Evolutionary conservation across 2,888 invertebrate species (phyloP).

Genomic region (Drosophila kuntzei): DNA sequence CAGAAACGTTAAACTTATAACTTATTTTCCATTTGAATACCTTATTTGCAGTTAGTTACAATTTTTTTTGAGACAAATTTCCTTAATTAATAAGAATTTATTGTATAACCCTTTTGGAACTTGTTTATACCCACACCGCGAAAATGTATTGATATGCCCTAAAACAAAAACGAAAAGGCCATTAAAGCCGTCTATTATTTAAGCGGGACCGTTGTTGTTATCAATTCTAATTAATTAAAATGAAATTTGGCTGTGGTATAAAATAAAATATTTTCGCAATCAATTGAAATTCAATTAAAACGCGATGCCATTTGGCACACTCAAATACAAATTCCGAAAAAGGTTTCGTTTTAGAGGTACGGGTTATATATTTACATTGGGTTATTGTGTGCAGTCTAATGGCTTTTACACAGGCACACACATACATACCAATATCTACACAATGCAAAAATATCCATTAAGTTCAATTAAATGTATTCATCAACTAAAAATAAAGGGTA

Average conservation of each 20-base stretch:
- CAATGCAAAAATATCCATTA: conserved; percentile 66
- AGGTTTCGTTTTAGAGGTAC: conserved; percentile 40
- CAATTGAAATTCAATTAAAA: conserved; percentile 82
- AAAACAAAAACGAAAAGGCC: conserved; percentile 8
- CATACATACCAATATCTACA: conserved; percentile 31
- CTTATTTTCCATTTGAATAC: no score
- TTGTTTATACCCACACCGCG: neutral
- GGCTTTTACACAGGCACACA: conserved; percentile 45
- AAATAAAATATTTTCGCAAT: conserved; percentile 72
- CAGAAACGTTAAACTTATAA: no score
- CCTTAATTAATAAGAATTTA: no score
- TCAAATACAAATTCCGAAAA: conserved; percentile 39
- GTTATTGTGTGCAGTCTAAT: conserved; percentile 44
- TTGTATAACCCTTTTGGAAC: neutral
- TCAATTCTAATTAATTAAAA: conserved; percentile 78
- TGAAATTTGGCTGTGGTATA: conserved; percentile 64
- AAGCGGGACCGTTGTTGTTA: conserved; percentile 59
- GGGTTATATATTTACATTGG: conserved; percentile 30
- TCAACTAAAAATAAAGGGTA: conserved; percentile 72
- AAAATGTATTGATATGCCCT: neutral
- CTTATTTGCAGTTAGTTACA: no score
- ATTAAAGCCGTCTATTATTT: conserved; percentile 36
- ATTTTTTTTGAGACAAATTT: no score
- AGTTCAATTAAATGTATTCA: conserved; percentile 75
- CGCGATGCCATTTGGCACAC: conserved; percentile 51